phyloP scores from a whole-genome alignment of 1,140 invertebrate genomes.

The Melanaphis sacchari region DNA sequence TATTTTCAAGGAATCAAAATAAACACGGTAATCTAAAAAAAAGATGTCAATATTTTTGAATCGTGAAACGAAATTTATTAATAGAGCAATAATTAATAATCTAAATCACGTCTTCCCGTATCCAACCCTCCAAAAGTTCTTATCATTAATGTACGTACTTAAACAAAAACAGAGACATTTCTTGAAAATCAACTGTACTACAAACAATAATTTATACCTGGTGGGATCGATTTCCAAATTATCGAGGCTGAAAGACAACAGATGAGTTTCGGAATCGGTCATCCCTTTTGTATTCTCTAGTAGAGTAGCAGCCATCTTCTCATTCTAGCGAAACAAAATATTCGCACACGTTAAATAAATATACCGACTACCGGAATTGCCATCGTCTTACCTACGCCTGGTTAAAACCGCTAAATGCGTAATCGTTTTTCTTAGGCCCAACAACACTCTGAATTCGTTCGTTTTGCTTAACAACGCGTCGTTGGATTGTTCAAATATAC shows the following conservation, averaged over 20 bases:
- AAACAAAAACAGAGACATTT: neutral
- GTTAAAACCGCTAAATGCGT: neutral
- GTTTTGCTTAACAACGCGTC: neutral
- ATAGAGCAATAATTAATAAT: neutral
- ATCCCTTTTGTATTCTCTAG: slow-evolving; percentile 44
- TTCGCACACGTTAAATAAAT: neutral
- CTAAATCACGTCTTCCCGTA: neutral
- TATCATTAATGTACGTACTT: neutral
- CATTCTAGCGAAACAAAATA: neutral
- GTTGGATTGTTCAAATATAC: neutral
- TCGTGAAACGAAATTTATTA: neutral
- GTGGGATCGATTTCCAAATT: slow-evolving; percentile 54
- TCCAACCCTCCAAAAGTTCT: too few species aligned
- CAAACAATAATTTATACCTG: slow-evolving; percentile 9
- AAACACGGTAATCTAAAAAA: slow-evolving; percentile 1
- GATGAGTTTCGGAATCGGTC: slow-evolving; percentile 46
- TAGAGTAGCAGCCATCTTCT: slow-evolving; percentile 47
- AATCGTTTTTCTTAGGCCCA: neutral
- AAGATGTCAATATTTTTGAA: neutral
- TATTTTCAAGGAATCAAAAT: neutral
- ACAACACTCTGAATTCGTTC: neutral
- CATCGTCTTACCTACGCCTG: neutral
- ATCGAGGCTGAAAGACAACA: slow-evolving; percentile 43
- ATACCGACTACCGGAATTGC: neutral
- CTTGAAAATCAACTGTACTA: neutral